Base-by-base conservation (phyloP, 2,113 vertebrate species). In the Dasyprocta punctata region DNA sequence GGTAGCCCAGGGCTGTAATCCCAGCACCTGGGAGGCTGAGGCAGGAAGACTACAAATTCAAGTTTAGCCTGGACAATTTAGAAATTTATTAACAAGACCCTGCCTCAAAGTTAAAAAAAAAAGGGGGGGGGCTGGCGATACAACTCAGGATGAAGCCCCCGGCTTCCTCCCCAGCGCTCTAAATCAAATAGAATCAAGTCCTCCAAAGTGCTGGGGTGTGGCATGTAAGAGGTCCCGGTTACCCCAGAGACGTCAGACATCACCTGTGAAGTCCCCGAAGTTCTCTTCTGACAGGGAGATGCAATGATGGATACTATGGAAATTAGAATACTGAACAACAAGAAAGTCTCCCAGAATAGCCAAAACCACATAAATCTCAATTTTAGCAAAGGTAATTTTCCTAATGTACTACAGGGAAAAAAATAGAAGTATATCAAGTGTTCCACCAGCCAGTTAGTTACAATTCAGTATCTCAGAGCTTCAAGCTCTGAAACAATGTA, bases 281-380 rank as follows among this genome's bases (percentile, higher is more conserved):
- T 67, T 82, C 78, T 94, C 85, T 61, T 88, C 30, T 65, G 91
- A 58, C 11, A 71, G 24, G 49, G 52, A 97, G 88, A 49, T 73
- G 56, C 65, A n/a, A 54, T 75, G 19, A 88, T 49, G 38, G 52
- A 41, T 71, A 36, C 54, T 73, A 44, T 33, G 60, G 5, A 63
- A 89, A 93, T 87, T 4, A 65, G 78, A 86, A 88, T 8, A 71
- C 8, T 69, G 11, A 89, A 77, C 80, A 67, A 44, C 1, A 41
- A 10, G 38, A 58, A 83, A 44, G 13, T 69, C 85, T 93, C 44
- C 4, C 58, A 2, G 77, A 88, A 86, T 13, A 63, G 78, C 16
- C 41, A 58, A 86, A 86, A 38, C 22, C 38, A 30, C 36, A 63
- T 28, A 90, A 54, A 80, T 60, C 26, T 52, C 92, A 95, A n/a